phyloP scores from a whole-genome alignment of 1,140 invertebrate species.

The Nautilus pompilius region DNA sequence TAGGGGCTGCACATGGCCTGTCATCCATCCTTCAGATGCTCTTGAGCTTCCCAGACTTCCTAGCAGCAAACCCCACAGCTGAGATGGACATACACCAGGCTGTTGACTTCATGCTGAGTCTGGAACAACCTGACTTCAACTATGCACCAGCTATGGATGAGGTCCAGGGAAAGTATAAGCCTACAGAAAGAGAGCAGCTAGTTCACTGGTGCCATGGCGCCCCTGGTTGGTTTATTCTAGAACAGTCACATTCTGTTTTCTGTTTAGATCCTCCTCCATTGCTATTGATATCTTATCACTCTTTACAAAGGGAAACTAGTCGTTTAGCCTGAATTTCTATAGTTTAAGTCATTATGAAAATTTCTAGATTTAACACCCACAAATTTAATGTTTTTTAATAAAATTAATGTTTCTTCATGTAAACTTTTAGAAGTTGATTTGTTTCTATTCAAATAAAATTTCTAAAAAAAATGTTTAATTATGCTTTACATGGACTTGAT shows the following conservation, averaged over 20 bases:
- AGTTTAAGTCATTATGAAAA: too few relatives aligned
- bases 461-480: too few relatives aligned
- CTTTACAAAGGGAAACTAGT: too few relatives aligned
- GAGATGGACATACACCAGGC: constrained; percentile 61
- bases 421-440: too few relatives aligned
- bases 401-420: too few relatives aligned
- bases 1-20: constrained; percentile 76
- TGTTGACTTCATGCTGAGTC: constrained; percentile 63
- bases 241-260: too few relatives aligned
- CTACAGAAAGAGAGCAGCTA: constrained; percentile 62
- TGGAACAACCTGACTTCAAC: constrained; percentile 71
- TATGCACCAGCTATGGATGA: constrained; percentile 77
- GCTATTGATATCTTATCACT: too few relatives aligned
- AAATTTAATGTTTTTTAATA: too few relatives aligned
- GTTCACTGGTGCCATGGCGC: constrained; percentile 90
- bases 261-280: not conserved
- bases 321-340: too few relatives aligned
- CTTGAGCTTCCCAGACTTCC: constrained; percentile 66
- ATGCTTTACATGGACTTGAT: too few relatives aligned
- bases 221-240: constrained; percentile 56
- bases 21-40: constrained; percentile 63
- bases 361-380: too few relatives aligned
- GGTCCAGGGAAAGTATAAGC: constrained; percentile 53
- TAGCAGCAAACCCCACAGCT: constrained; percentile 59
- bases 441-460: too few relatives aligned